Percentiles rank a stretch among this genome's conserved stretches.
phyloP scores from a whole-genome alignment of 2,113 vertebrate genomes.

The Tautogolabrus adspersus region DNA sequence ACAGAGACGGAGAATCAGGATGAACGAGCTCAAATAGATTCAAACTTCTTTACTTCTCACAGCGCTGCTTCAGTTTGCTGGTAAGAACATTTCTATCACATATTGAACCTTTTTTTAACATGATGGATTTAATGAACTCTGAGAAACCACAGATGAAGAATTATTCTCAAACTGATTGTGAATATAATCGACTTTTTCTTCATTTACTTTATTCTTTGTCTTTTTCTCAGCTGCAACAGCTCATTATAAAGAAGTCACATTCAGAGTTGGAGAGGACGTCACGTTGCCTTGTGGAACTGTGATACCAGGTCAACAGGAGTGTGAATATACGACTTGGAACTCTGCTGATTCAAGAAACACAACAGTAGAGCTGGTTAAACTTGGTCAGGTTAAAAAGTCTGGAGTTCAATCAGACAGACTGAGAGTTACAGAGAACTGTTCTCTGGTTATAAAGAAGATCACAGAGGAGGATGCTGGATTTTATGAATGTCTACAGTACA shows the following conservation, averaged over 20 bases:
- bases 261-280: neutral
- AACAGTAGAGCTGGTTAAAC: fast-evolving
- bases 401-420: conserved; percentile 9
- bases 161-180: neutral
- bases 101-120: no score
- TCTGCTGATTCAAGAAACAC: no score
- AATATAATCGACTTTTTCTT: no score
- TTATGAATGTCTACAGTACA: neutral
- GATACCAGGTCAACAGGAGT: neutral
- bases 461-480: fast-evolving
- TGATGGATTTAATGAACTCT: no score
- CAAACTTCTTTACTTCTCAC: neutral
- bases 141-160: neutral
- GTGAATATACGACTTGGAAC: fast-evolving
- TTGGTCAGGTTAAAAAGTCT: fast-evolving
- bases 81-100: neutral
- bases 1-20: neutral
- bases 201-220: neutral
- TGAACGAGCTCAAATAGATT: neutral
- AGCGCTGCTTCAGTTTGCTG: neutral
- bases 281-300: neutral
- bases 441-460: neutral
- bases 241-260: no score
- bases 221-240: neutral
- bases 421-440: neutral